Base-by-base conservation (phyloP, 2,113 vertebrate species). In the Crypturellus undulatus region DNA sequence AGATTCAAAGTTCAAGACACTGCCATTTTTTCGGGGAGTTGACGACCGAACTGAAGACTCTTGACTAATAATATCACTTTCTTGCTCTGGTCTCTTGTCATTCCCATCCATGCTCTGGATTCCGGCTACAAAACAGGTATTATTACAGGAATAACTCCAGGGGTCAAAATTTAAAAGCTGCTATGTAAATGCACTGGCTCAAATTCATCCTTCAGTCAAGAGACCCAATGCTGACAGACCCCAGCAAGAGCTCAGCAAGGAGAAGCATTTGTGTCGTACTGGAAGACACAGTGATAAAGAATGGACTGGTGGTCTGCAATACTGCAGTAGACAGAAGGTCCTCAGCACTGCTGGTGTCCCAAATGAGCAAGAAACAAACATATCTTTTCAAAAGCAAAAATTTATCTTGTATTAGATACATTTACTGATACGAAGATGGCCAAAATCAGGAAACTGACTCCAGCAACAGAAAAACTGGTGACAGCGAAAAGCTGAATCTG, bases 51-150 rank as follows among this genome's bases (percentile, higher is more conserved):
- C 79, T 12, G 98, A 98, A 56, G 98, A 97, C 75, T 98, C 98
- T 81, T 98, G 98, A 88, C 98, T 98, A 18, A 97, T 94, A 14
- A 98, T 80, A n/a, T 98, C 98, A 15, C 95, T 96, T 67, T 99
- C 98, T 80, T 97, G 98, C 2, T 98, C 98, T 6, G 96, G 84
- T 65, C 97, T 98, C 85, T 97, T 98, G 67, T 98, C 97, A 19
- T 84, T 97, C 12, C 96, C 97, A 51, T 99, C 99, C 24, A 98
- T 97, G 84, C 97, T 97, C 94, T 99, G 99, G 40, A 99, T 98
- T 67, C 98, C 97, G 2, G 98, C 99, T 99, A 75, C 28, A 70
- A 94, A 90, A 63, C 71, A 84, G 34, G 49, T 89, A 77, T 83
- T 67, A 42, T 68, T 90, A 58, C n/a, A 71, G 32, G 15, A 86